A percentile compares a stretch with the other conserved stretches of the same genome.
phyloP scores from a whole-genome alignment of 2,888 invertebrate species.

The Xanthostigma xanthostigma region DNA sequence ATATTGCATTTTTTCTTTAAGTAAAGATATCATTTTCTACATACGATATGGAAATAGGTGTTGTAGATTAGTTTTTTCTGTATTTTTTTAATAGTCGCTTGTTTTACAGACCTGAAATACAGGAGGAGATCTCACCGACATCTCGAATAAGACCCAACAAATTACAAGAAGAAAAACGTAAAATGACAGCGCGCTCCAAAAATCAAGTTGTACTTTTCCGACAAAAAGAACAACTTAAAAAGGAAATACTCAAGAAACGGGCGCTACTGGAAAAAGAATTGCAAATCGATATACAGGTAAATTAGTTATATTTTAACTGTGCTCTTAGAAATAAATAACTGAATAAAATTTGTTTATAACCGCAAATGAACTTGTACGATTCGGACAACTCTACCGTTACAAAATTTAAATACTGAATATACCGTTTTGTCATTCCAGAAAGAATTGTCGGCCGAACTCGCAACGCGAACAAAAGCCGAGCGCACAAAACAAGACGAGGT shows the following conservation, averaged over 20 bases:
- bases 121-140: slow-evolving; percentile 6
- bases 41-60: too few species aligned
- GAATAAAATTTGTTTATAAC: neutral
- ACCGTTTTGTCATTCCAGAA: slow-evolving; percentile 31
- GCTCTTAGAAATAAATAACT: neutral
- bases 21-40: too few species aligned
- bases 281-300: slow-evolving; percentile 75
- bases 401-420: too few species aligned
- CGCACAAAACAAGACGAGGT: slow-evolving; percentile 54
- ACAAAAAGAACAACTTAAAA: slow-evolving; percentile 84
- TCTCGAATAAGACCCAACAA: slow-evolving; percentile 2
- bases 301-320: slow-evolving; percentile 2
- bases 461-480: slow-evolving; percentile 53
- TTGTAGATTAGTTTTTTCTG: too few species aligned
- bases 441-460: slow-evolving; percentile 59
- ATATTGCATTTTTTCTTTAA: neutral
- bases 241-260: slow-evolving; percentile 83
- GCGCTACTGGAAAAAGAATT: slow-evolving; percentile 78
- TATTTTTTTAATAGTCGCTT: too few species aligned
- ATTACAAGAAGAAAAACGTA: slow-evolving; percentile 35
- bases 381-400: too few species aligned
- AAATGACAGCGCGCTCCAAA: slow-evolving; percentile 38
- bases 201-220: slow-evolving; percentile 65
- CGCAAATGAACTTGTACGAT: too few species aligned
- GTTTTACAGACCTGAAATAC: slow-evolving; percentile 7